Evolutionary conservation across 1,140 invertebrate species (phyloP).

Genomic region (Mercenaria mercenaria): DNA sequence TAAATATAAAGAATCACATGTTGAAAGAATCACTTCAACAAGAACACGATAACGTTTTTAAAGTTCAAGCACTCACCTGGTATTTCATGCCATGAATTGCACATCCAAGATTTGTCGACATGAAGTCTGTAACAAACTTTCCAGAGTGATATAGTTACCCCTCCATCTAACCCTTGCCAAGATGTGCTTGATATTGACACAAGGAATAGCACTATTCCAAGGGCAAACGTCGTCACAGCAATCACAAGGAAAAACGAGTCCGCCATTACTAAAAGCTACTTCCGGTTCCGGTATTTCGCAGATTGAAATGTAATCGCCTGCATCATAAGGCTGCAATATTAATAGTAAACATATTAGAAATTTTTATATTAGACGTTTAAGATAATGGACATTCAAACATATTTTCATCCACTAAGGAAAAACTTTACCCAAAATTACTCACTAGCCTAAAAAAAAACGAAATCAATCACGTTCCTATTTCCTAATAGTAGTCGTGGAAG

Average conservation of each 20-base stretch:
- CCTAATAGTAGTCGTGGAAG: no score
- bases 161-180: slow-evolving; percentile 57
- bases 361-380: no score
- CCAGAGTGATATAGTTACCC: slow-evolving; percentile 50
- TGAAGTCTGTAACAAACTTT: slow-evolving; percentile 47
- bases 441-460: no score
- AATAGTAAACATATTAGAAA: no score
- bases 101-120: slow-evolving; percentile 28
- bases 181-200: slow-evolving; percentile 62
- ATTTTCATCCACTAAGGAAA: no score
- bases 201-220: slow-evolving; percentile 46
- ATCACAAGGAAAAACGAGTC: slow-evolving; percentile 61
- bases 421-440: no score
- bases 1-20: no score
- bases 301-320: not conserved
- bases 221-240: slow-evolving; percentile 59
- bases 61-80: no score
- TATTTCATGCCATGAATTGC: slow-evolving; percentile 59
- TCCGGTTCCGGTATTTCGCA: not conserved
- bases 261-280: slow-evolving; percentile 15
- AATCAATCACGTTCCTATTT: no score
- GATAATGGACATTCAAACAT: no score
- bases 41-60: no score
- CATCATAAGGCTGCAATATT: not conserved
- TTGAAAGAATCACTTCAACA: no score